Base-by-base conservation (phyloP, 2,888 invertebrate genomes). In the Troides helena region DNA sequence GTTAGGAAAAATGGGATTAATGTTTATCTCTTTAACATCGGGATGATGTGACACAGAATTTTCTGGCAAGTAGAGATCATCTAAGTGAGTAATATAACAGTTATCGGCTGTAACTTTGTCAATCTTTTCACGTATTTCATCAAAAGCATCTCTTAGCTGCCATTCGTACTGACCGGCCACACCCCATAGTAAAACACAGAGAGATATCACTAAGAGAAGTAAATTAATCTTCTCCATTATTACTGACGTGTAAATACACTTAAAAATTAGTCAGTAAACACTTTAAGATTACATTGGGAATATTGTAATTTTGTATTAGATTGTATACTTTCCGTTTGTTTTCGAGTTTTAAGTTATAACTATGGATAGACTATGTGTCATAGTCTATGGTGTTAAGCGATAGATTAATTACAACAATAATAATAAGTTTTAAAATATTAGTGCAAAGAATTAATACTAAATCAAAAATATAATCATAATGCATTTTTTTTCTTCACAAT, bases 1-100 rank as follows among this genome's bases (percentile, higher is more conserved):
- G 90, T 99, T 99, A 0, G 98, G 98, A 80, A 98, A 98, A 65
- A 99, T 95, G 14, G 98, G 97, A 92, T 99, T 98, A 68, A 98
- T 97, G 80, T 98, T 98, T 72, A 98, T 95, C 82, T 98, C 97
- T 86, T 98, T 98, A 72, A 98, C 97, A 80, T 98, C 97, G 0
- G 98, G 98, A 74, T 96, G 94, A 83, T 99, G 99, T 0, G 99
- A 98, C 0, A 99, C 96, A 0, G 97, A 94, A 75, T 97, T 97
- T 65, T 95, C 94, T 0, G 97, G 97, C 71, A 99, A 90, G 82
- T 96, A 97, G 36, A 99, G 91, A 77, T 98, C 97, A 67, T 95
- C 95, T 23, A 96, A 90, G 81, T 98, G 97, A 78, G 97, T 96
- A 71, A 98, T 97, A 69, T 95, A 96, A 84, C 99, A 99, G 87